Base-by-base conservation (phyloP, 2,888 invertebrate species). In the Agonum fuliginosum region DNA sequence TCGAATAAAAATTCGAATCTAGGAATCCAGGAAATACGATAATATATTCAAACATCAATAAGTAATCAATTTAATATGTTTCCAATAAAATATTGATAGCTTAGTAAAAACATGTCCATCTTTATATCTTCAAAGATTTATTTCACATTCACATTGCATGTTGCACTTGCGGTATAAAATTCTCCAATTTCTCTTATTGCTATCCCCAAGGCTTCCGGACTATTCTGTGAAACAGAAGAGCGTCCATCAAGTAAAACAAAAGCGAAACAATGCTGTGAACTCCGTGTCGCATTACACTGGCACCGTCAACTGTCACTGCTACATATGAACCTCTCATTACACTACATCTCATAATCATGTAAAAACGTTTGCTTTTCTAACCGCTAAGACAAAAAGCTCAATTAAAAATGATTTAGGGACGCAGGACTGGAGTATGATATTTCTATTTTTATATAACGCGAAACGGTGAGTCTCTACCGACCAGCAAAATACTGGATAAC, bases 281-380 rank as follows among this genome's bases (percentile, higher is more conserved):
- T 27, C 10, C 58, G 58, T 62, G 58, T 62, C 58, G 20, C 58
- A 62, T 62, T 62, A 62, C 58, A 62, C 58, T 30, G 17, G 27
- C 58, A 30, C 58, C 30, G 58, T 30, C 58, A 62, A 62, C 58
- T 62, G 30, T 62, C 58, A 17, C 58, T 27, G 6, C 34, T 34
- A 51, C 20, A 73, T 73, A 58, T 72, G 58, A 73, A 73, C 73
- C 41, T 24, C 37, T 73, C 54, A 73, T 73, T 73, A 73, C 22
- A 37, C 10, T n/a, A 12, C 14, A 14, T 6, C 12, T 54, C 34
- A 58, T 73, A 54, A 73, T 41, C 51, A 73, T 58, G 22, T 72
- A 73, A 54, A 73, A 73, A 73, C 73, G 58, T 73, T 73, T 73
- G 73, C 58, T 73, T 37, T 54, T n/a, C 54, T 72, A 72, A 73